Conservation (phyloP, 1,140 invertebrate genomes). For the Drosophila takahashii region DNA sequence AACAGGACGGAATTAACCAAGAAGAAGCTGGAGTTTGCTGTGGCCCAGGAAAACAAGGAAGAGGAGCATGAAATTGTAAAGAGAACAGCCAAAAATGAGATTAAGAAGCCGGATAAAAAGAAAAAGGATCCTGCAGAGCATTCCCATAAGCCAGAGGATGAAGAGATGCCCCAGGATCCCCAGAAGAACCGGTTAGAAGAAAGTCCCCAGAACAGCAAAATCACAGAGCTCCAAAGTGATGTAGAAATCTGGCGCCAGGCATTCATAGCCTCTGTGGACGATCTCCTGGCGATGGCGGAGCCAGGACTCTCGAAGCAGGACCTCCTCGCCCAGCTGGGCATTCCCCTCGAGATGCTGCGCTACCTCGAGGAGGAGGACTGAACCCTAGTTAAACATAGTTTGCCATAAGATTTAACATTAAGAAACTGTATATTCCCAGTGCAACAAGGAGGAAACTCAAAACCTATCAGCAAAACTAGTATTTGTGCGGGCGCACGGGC, state of each 20-base stretch:
- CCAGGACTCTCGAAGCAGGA: conserved; percentile 30
- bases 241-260: conserved; percentile 61
- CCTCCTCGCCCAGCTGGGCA: conserved; percentile 46
- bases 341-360: conserved; percentile 58
- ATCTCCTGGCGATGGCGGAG: conserved; percentile 47
- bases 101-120: neutral
- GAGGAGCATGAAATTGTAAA: neutral
- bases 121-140: neutral
- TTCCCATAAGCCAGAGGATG: neutral
- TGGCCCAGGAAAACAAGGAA: neutral
- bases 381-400: conserved; percentile 7
- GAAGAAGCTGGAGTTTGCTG: conserved; percentile 58
- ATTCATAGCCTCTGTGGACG: conserved; percentile 55
- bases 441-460: conserved; percentile 28
- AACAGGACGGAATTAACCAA: conserved; percentile 51
- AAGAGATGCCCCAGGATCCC: neutral
- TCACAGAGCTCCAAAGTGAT: conserved; percentile 49
- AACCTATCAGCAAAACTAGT: conserved; percentile 85
- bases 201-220: conserved; percentile 22
- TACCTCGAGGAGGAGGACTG: conserved; percentile 69
- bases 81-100: neutral
- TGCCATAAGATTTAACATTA: conserved; percentile 15
- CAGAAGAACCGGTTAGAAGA: neutral
- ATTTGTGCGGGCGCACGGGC: conserved; percentile 92
- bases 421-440: conserved; percentile 65